Evolutionary conservation across 2,888 invertebrate genomes (phyloP).

Genomic region (Cryptosula pallasiana): DNA sequence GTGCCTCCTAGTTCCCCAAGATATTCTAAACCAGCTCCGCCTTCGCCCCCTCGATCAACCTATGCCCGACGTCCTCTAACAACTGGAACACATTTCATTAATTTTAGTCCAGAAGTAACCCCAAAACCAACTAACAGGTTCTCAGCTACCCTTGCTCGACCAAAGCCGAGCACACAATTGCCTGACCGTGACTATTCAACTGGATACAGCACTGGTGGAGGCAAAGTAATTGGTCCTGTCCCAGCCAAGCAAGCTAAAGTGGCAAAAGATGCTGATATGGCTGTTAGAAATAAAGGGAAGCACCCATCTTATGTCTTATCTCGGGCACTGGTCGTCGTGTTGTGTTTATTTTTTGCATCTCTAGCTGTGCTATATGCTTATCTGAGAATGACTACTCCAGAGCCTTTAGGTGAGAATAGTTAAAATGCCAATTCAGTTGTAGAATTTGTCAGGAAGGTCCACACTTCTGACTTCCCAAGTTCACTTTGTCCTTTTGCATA

Average conservation of each 20-base stretch:
- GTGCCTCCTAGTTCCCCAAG: background rate
- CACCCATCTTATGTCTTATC: background rate
- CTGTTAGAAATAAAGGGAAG: background rate
- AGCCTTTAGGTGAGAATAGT: background rate
- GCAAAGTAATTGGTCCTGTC: background rate
- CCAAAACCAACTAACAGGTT: background rate
- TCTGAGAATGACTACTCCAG: background rate
- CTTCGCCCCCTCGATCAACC: conserved; percentile 3
- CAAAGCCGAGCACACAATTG: background rate
- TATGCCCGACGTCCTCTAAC: conserved; percentile 4
- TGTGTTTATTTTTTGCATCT: background rate
- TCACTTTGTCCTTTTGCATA: no score
- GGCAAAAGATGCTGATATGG: conserved; percentile 2
- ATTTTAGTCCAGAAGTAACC: background rate
- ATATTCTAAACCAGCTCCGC: background rate
- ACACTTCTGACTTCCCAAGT: no score
- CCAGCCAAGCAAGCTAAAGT: background rate
- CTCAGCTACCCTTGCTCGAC: background rate
- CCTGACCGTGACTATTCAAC: background rate
- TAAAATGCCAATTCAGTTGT: no score
- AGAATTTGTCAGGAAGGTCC: no score
- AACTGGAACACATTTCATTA: background rate
- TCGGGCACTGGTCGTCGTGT: background rate
- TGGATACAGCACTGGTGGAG: background rate
- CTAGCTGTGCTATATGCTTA: background rate